Evolutionary conservation across 2,797 vertebrate genomes (phyloP).

Genomic region (Lagodon rhomboides): DNA sequence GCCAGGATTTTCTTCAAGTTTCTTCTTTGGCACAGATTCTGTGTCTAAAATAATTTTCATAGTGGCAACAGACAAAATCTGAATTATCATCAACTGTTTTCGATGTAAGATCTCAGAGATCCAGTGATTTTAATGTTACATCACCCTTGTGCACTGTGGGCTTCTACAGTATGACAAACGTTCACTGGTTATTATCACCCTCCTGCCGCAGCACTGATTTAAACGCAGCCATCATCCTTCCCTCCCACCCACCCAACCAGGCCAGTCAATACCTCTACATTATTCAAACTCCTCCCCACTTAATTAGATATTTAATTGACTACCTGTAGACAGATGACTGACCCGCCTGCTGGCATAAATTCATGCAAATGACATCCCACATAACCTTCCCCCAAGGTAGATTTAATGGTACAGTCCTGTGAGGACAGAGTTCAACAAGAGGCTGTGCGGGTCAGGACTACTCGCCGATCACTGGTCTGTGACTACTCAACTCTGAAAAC

Average conservation of each 20-base stretch:
- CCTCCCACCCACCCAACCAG: slow-evolving; percentile 50
- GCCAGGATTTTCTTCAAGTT: neutral
- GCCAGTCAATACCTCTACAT: slow-evolving; percentile 85
- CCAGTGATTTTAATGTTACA: neutral
- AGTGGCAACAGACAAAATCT: neutral
- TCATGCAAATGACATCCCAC: slow-evolving; percentile 80
- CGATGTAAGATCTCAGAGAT: slow-evolving; percentile 1
- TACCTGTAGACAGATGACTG: slow-evolving; percentile 83
- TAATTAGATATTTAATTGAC: slow-evolving; percentile 90
- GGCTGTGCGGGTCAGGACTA: slow-evolving; percentile 52
- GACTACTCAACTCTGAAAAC: slow-evolving; percentile 38
- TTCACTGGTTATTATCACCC: slow-evolving; percentile 41
- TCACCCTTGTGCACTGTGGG: neutral
- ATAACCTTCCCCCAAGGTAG: slow-evolving; percentile 66
- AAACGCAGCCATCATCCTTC: slow-evolving; percentile 65
- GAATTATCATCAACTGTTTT: neutral
- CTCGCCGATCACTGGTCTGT: slow-evolving; percentile 59
- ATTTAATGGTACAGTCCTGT: slow-evolving; percentile 69
- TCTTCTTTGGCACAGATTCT: neutral
- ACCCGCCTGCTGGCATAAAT: slow-evolving; percentile 79
- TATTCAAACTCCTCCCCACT: slow-evolving; percentile 87
- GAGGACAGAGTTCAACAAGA: slow-evolving; percentile 78
- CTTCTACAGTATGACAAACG: slow-evolving; percentile 42
- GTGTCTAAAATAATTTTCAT: neutral
- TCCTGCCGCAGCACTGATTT: slow-evolving; percentile 74